A percentile compares a stretch with the other conserved stretches of the same genome.
Conservation (phyloP, 2,113 vertebrate genomes). For the Notechis scutatus region DNA sequence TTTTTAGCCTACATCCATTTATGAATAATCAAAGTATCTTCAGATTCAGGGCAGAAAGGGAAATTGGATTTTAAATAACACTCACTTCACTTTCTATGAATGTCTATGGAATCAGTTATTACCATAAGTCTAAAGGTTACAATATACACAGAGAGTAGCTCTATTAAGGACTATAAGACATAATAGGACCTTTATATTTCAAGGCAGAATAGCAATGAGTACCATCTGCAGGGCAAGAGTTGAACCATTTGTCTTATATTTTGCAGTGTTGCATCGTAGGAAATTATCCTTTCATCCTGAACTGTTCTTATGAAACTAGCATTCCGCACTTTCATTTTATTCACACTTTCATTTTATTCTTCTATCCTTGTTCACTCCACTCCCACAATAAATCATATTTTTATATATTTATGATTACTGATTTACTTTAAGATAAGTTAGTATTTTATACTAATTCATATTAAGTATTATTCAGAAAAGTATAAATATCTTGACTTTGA, state of each 20-base stretch:
- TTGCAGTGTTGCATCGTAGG: background rate
- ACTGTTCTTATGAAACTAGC: background rate
- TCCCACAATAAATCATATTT: background rate
- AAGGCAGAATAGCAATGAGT: background rate
- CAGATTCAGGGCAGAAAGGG: background rate
- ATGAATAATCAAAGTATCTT: background rate
- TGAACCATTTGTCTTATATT: background rate
- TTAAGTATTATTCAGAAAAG: background rate
- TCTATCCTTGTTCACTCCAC: background rate
- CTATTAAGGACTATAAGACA: background rate
- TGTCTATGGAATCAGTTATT: background rate
- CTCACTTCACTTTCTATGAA: background rate
- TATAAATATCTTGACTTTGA: background rate
- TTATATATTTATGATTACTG: background rate
- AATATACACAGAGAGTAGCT: background rate
- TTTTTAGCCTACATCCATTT: background rate
- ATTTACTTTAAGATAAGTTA: background rate
- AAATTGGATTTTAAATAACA: background rate
- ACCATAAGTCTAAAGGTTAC: background rate
- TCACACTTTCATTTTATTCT: background rate
- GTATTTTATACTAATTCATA: background rate
- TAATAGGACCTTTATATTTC: background rate
- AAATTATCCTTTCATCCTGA: background rate
- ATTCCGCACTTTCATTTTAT: background rate
- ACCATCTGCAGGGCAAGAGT: background rate